Evolutionary conservation across 2,113 vertebrate species (phyloP).

Genomic region (Paradisaea rubra): DNA sequence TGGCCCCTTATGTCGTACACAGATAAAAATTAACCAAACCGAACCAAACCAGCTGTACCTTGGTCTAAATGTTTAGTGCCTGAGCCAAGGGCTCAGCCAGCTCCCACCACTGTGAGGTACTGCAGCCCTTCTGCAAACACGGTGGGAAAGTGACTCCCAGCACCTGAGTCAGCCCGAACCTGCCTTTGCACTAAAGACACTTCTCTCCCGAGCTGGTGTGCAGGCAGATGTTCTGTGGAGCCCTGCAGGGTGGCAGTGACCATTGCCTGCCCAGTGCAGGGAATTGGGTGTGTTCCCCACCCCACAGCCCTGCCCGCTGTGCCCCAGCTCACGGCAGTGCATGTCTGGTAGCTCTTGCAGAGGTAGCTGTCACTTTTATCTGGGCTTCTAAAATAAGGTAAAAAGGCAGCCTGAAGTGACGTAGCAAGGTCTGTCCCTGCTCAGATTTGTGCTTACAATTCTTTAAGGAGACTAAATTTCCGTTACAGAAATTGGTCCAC

Average conservation of each 20-base stretch:
- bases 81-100: neutral
- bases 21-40: neutral
- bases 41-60: neutral
- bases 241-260: neutral
- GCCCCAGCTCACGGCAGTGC: rapidly evolving
- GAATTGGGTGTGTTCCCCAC: neutral
- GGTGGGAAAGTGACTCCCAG: too few species aligned
- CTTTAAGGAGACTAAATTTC: neutral
- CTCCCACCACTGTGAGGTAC: neutral
- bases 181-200: neutral
- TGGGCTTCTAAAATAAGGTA: neutral
- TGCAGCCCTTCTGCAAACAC: neutral
- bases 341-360: rapidly evolving
- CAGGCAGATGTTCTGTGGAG: neutral
- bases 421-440: neutral
- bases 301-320: neutral
- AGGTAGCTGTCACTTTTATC: neutral
- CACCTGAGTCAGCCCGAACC: neutral
- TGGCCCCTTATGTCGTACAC: neutral
- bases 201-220: neutral
- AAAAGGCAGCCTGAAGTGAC: neutral
- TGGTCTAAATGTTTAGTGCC: neutral
- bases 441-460: neutral
- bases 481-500: neutral
- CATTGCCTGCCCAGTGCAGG: rapidly evolving